These are phyloP conservation scores for Oophaga pumilio DNA, from an alignment of 2,113 vertebrate genomes.

Conservation along the genomic window DNA sequence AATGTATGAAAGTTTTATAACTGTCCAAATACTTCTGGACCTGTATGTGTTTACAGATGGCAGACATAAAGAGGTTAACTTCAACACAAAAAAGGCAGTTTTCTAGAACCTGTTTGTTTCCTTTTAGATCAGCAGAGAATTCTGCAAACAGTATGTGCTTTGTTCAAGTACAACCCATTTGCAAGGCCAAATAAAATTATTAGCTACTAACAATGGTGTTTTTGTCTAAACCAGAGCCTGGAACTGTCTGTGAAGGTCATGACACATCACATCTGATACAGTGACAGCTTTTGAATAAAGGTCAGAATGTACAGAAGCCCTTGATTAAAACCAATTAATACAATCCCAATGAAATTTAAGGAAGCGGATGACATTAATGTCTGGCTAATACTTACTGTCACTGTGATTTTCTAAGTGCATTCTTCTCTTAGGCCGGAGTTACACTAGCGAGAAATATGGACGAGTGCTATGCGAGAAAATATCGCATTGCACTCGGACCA, in stretches of 20 bases:
- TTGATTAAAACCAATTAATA: conserved; percentile 7
- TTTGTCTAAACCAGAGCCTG: not conserved
- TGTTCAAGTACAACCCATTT: conserved; percentile 3
- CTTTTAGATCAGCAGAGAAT: not conserved
- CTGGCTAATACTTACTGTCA: not conserved
- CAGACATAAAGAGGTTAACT: not conserved
- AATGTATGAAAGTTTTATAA: not conserved
- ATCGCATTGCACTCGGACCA: no score
- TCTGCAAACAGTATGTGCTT: not conserved
- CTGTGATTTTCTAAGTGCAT: not conserved
- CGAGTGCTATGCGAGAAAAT: no score
- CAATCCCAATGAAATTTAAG: not conserved
- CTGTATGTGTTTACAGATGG: not conserved
- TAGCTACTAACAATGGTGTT: conserved; percentile 15
- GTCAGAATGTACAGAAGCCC: not conserved
- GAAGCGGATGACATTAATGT: not conserved
- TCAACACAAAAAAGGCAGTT: not conserved
- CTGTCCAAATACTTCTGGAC: not conserved
- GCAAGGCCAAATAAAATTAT: conserved; percentile 11
- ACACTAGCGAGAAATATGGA: no score
- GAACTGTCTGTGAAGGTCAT: conserved; percentile 17
- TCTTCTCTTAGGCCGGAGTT: no score
- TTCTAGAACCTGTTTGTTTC: conserved; percentile 1
- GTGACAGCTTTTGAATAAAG: conserved; percentile 5
- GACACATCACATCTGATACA: not conserved